Evolutionary conservation across 2,113 vertebrate genomes (phyloP), one percentile per base, ranked within the genome.

Genomic region (Ciconia stormi): DNA sequence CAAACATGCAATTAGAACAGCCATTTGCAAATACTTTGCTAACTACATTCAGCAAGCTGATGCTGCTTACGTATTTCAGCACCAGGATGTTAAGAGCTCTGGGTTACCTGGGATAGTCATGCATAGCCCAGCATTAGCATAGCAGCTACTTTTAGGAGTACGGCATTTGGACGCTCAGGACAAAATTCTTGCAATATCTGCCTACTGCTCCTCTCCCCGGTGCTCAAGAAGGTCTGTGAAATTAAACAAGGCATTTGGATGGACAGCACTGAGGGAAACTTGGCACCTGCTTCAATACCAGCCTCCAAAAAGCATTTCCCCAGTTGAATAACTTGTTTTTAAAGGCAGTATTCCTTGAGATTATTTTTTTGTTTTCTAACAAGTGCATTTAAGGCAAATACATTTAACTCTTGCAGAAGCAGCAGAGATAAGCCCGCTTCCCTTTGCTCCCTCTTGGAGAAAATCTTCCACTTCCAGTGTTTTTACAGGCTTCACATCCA

Each of bases 241-340:
- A 89, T 53, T 22, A 40, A 81, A 81, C 38, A 53, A 73, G 47
- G 50, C 7, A 0, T 62, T 90, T 93, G 82, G 80, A 87, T 0
- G 3, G 59, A 66, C 46, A 70, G 59, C 79, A 58, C 78, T 5
- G 76, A 93, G 69, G 55, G 82, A 94, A 96, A 93, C 36, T 90
- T 94, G 94, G 96, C 88, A 10, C 2, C 90, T 32, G 47, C 55
- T 93, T 44, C 67, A 40, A 50, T 22, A 81, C 59, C 94, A 87
- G 90, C 63, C 86, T 97, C 92, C 94, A 95, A 78, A 85, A 89
- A 32, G 42, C 76, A 62, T 49, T 46, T 89, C 82, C 88, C 72
- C 94, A 93, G 87, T 89, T 47, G 67, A 88, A 42, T 15, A 77
- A 77, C 71, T 88, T 95, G 90, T 94, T 96, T 97, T 83, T 63